Conservation (phyloP, 2,797 vertebrate species). For the Rhincodon typus region DNA sequence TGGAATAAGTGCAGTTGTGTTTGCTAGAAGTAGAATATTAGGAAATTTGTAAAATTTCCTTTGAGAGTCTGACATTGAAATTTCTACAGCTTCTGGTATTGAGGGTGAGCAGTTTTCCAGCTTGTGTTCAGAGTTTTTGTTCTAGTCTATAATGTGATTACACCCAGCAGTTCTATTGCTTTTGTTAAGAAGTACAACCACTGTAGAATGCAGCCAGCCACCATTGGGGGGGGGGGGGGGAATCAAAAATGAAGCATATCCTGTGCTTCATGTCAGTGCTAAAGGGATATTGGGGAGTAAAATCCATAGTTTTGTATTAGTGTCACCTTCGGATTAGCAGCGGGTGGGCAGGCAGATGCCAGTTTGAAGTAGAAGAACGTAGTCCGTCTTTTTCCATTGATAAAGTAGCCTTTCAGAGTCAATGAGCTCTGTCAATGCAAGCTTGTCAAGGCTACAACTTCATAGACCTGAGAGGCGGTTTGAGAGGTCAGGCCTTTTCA, state of each 20-base stretch:
- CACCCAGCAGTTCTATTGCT: constrained; percentile 23
- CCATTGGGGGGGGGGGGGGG: not conserved
- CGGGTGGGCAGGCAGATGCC: constrained; percentile 90
- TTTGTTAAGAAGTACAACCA: constrained; percentile 28
- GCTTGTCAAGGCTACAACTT: constrained; percentile 90
- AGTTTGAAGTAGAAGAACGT: constrained; percentile 73
- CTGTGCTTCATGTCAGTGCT: not conserved
- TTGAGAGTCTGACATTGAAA: constrained; percentile 20
- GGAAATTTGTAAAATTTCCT: constrained; percentile 22
- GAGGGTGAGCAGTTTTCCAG: constrained; percentile 17
- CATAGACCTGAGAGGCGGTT: constrained; percentile 89
- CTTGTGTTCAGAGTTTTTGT: constrained; percentile 35
- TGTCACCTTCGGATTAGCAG: constrained; percentile 74
- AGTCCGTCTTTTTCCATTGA: constrained; percentile 85
- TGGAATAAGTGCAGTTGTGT: not conserved
- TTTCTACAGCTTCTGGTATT: constrained; percentile 10
- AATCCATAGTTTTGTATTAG: constrained; percentile 57
- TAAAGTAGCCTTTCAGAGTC: constrained; percentile 97
- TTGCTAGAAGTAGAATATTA: not conserved
- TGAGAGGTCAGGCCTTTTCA: constrained; percentile 95
- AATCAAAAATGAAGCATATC: constrained; percentile 18
- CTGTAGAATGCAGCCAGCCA: not conserved
- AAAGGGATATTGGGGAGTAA: constrained; percentile 20
- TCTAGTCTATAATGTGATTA: constrained; percentile 31
- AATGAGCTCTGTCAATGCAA: constrained; percentile 96